Conservation (phyloP, 2,113 vertebrate genomes). For the Perccottus glenii region DNA sequence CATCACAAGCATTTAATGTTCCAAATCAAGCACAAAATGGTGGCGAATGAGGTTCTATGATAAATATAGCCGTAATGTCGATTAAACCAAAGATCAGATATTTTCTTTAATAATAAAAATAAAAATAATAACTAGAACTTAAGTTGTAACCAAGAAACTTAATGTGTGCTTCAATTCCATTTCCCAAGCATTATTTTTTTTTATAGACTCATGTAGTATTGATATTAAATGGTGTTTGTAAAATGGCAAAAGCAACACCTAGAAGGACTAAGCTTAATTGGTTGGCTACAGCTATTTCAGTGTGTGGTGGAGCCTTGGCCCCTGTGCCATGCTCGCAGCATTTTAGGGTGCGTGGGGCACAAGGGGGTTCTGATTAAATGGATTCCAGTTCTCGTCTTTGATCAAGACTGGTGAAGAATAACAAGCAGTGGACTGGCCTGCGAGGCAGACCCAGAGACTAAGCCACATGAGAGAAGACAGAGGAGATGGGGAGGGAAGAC, state of each 20-base stretch:
- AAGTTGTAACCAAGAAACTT: too few relatives aligned
- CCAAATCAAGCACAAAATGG: too few relatives aligned
- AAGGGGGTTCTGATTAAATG: conserved; percentile 71
- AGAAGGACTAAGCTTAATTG: conserved; percentile 45
- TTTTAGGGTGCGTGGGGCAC: conserved; percentile 31
- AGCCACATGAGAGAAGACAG: conserved; percentile 59
- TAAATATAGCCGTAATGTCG: too few relatives aligned
- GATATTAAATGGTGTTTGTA: conserved; percentile 57
- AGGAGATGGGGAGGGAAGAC: not conserved
- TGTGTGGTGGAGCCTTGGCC: conserved; percentile 47
- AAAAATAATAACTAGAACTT: too few relatives aligned
- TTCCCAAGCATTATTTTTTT: too few relatives aligned
- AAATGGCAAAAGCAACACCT: conserved; percentile 39
- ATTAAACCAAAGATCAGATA: too few relatives aligned
- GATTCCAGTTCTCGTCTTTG: conserved; percentile 79
- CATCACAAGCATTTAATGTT: too few relatives aligned
- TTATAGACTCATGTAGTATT: conserved; percentile 23
- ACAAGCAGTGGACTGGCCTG: conserved; percentile 72
- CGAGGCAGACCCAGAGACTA: conserved; percentile 62
- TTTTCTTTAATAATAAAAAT: too few relatives aligned
- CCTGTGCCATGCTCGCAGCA: conserved; percentile 52
- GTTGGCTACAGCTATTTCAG: conserved; percentile 62
- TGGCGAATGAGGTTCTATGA: too few relatives aligned
- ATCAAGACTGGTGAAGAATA: conserved; percentile 77
- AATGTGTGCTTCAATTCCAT: too few relatives aligned